Evolutionary conservation across 2,888 invertebrate genomes (phyloP).

Genomic region (Drosophila mayaguana): DNA sequence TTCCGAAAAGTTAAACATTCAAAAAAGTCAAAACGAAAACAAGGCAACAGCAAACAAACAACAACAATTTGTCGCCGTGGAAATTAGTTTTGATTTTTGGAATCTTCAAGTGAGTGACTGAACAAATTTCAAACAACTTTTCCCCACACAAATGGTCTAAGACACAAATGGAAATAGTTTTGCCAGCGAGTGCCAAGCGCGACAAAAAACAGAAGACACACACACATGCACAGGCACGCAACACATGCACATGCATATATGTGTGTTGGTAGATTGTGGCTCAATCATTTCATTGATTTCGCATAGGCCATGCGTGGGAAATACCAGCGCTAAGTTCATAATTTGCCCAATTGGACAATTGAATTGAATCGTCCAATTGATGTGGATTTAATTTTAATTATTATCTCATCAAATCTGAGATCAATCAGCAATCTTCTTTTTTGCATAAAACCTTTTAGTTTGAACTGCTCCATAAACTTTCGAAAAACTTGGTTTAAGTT

Average conservation of each 20-base stretch:
- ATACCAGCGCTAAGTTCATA: constrained; percentile 8
- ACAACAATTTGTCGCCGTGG: constrained; percentile 18
- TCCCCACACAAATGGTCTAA: neutral
- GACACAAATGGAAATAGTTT: neutral
- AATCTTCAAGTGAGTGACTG: constrained; percentile 36
- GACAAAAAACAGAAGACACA: neutral
- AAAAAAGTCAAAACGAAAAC: neutral
- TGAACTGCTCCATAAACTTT: constrained; percentile 25
- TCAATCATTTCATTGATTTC: constrained; percentile 21
- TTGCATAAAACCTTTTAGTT: neutral
- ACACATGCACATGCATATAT: neutral
- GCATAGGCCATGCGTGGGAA: constrained; percentile 31
- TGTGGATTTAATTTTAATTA: neutral
- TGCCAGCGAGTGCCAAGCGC: constrained; percentile 30
- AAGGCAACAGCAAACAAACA: neutral
- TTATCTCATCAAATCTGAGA: neutral
- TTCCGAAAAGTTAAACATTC: constrained; percentile 5
- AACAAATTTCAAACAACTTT: constrained; percentile 31
- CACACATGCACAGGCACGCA: neutral
- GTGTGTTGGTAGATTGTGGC: constrained; percentile 6
- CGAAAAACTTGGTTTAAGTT: constrained; percentile 29
- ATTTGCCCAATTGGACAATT: constrained; percentile 17
- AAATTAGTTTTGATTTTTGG: constrained; percentile 25
- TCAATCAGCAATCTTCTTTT: neutral
- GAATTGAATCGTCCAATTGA: neutral